These are phyloP conservation scores for Ranitomeya imitator DNA, from an alignment of 2,113 vertebrate genomes.

Conservation along the genomic window DNA sequence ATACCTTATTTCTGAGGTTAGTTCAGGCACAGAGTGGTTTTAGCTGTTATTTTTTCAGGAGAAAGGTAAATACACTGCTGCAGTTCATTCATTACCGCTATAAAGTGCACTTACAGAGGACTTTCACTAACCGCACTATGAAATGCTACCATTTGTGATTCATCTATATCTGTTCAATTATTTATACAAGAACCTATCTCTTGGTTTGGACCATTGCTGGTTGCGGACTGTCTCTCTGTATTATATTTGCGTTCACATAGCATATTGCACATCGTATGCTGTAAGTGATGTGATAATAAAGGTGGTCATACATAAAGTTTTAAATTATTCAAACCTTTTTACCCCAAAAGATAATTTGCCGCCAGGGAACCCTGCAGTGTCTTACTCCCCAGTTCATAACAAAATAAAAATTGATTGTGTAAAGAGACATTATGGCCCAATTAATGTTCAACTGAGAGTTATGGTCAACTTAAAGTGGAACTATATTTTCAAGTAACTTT, in stretches of 20 bases:
- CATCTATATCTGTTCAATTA: conserved; percentile 22
- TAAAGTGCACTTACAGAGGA: conserved; percentile 25
- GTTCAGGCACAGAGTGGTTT: background rate
- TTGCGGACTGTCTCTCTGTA: no score
- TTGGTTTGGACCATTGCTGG: background rate
- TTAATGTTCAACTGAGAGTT: no score
- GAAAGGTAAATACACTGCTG: conserved; percentile 34
- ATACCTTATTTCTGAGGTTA: background rate
- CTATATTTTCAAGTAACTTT: no score
- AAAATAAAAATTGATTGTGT: no score
- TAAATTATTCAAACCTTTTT: no score
- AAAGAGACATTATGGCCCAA: no score
- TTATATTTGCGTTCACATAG: background rate
- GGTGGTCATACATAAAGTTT: no score
- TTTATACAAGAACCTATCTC: conserved; percentile 26
- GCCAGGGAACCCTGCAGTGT: no score
- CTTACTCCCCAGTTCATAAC: no score
- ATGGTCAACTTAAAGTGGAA: no score
- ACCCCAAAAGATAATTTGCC: no score
- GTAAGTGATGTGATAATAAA: background rate
- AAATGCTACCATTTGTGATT: conserved; percentile 19
- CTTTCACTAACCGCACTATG: conserved; percentile 18
- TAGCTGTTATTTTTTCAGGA: background rate
- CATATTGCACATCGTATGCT: background rate
- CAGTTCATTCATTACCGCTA: conserved; percentile 25